A percentile compares a stretch with the other conserved stretches of the same genome.
These are phyloP conservation scores for Melanogrammus aeglefinus DNA, from an alignment of 2,797 vertebrate genomes.

Conservation along the genomic window DNA sequence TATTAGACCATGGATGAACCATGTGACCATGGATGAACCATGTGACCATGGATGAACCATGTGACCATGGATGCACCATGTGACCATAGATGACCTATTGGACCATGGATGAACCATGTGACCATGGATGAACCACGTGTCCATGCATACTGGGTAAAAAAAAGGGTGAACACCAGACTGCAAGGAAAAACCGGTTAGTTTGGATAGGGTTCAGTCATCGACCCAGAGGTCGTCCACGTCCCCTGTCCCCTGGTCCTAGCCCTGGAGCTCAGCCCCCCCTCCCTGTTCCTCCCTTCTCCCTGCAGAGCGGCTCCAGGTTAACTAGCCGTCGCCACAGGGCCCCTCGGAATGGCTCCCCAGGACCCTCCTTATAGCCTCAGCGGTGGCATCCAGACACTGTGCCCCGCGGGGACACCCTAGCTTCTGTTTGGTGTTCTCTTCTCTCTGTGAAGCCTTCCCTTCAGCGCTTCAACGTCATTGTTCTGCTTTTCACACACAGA, in stretches of 20 bases:
- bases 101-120: too few relatives aligned
- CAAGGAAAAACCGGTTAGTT: constrained; percentile 16
- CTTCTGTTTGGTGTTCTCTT: background rate
- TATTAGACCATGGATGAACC: background rate
- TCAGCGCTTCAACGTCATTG: background rate
- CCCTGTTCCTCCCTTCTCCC: too few relatives aligned
- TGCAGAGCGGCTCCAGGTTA: background rate
- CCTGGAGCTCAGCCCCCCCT: background rate
- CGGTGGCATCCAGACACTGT: background rate
- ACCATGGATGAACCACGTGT: too few relatives aligned
- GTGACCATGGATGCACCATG: background rate
- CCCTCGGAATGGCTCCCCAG: background rate
- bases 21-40: background rate
- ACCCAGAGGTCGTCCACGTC: constrained; percentile 14
- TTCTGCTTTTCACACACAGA: background rate
- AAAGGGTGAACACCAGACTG: background rate
- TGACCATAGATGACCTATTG: background rate
- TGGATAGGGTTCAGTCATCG: constrained; percentile 16
- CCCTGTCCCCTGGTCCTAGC: constrained; percentile 16
- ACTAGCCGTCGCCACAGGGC: background rate
- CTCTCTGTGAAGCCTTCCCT: too few relatives aligned
- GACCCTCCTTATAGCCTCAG: background rate
- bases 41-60: too few relatives aligned
- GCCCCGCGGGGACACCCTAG: background rate
- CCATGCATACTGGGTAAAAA: background rate